Base-by-base conservation (phyloP, 2,888 invertebrate species). In the Itoplectis maculator region DNA sequence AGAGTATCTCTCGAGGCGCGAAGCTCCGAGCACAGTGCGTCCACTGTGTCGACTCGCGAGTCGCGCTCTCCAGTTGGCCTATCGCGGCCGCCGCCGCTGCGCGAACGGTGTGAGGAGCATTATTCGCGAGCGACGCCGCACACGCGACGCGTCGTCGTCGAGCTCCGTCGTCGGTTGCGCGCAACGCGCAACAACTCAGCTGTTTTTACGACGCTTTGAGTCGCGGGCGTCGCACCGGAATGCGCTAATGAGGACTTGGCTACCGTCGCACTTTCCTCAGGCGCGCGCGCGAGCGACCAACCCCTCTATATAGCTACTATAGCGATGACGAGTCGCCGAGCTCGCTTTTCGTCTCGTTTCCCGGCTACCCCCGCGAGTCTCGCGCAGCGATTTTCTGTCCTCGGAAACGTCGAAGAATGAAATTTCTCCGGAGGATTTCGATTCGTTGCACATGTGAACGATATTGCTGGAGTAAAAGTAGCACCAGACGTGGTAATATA, bases 201-300 rank as follows among this genome's bases (percentile, higher is more conserved):
- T 90, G 92, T 91, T 92, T 92, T 92, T 92, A 92, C 91, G 92
- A 92, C 90, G 89, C 92, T 92, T 92, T 92, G 92, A 92, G 90
- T 92, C 90, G 92, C 92, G 92, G 92, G 92, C 91, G 92, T 92
- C 92, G 92, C 91, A 90, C 89, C 91, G 92, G 92, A 92, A 92
- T 92, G 92, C 92, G 92, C 92, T 92, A 92, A 92, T 92, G 92
- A 92, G 92, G 91, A 91, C 92, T 92, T 92, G 92, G 92, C 92
- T 92, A 90, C 89, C 91, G 89, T 92, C 90, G 88, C 90, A 89
- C 90, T 89, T 89, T 87, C 88, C 89, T 15, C 61, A 2, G 37
- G 37, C n/a, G n/a, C 61, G 8, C 61, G 37, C n/a, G n/a, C n/a
- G n/a, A n/a, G 5, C n/a, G 47, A 3, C n/a, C 61, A 18, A 61